phyloP scores from a whole-genome alignment of 2,797 vertebrate species.

The Austrolebias charrua region DNA sequence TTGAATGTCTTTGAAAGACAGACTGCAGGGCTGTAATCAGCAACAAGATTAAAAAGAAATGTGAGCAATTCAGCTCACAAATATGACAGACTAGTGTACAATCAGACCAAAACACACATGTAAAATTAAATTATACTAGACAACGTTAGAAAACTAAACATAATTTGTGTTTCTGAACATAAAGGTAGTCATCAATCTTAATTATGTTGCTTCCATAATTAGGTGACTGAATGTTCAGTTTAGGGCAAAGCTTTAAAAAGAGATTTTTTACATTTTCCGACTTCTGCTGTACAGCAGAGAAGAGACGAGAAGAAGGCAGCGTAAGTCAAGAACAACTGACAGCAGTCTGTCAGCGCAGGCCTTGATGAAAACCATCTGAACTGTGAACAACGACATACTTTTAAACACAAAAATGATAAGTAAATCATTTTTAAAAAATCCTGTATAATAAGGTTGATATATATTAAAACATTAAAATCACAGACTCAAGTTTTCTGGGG shows the following conservation, averaged over 20 bases:
- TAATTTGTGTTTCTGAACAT: constrained; percentile 60
- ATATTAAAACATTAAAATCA: no score
- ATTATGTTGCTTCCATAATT: constrained; percentile 57
- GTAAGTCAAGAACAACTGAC: constrained; percentile 9
- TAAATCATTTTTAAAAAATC: no score
- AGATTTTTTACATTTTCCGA: constrained; percentile 35
- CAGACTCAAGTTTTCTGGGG: no score
- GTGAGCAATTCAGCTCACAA: constrained; percentile 8
- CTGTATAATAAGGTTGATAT: no score
- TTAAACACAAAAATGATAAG: neutral
- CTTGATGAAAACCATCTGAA: constrained; percentile 18
- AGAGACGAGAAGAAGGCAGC: constrained; percentile 31
- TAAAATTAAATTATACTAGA: constrained; percentile 39
- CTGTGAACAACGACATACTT: neutral
- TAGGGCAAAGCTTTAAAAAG: constrained; percentile 9
- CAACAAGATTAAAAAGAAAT: constrained; percentile 1
- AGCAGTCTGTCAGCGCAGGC: constrained; percentile 18
- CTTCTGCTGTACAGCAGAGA: constrained; percentile 29
- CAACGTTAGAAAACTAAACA: constrained; percentile 45
- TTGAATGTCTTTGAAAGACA: constrained; percentile 42
- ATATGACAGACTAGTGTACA: neutral
- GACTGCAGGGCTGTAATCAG: constrained; percentile 22
- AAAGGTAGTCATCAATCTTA: constrained; percentile 47
- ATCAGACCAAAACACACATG: constrained; percentile 26
- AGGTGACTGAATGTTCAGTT: constrained; percentile 36